A percentile compares a stretch with the other conserved stretches of the same genome.
These are phyloP conservation scores for Bettongia penicillata DNA, from an alignment of 2,113 vertebrate genomes.

Conservation along the genomic window DNA sequence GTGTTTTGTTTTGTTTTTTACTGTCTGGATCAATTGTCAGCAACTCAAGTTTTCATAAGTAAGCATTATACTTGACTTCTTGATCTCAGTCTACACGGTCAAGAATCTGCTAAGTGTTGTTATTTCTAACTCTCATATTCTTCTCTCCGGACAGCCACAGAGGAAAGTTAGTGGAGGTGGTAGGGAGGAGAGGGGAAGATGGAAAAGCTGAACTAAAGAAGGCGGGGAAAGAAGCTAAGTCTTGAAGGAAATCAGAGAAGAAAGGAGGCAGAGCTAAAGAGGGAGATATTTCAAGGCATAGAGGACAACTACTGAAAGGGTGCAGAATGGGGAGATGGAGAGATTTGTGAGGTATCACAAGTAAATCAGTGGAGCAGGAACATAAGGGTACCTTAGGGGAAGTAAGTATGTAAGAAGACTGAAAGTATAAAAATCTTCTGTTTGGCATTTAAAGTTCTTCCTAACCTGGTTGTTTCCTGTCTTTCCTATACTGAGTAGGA, in stretches of 20 bases:
- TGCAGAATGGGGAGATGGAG: neutral
- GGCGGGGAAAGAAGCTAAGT: neutral
- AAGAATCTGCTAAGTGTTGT: neutral
- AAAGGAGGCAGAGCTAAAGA: neutral
- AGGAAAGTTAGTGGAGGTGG: neutral
- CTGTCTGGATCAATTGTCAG: neutral
- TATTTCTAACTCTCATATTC: neutral
- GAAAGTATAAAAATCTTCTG: neutral
- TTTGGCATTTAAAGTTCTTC: too few relatives aligned
- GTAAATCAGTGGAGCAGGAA: neutral
- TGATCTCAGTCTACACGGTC: neutral
- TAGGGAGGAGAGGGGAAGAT: neutral
- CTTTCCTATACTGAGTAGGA: too few relatives aligned
- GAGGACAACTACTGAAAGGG: neutral
- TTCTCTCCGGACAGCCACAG: neutral
- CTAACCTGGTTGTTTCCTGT: too few relatives aligned
- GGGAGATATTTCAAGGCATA: neutral
- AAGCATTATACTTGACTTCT: neutral
- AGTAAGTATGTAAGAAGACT: neutral
- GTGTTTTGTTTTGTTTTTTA: neutral
- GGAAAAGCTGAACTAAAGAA: neutral
- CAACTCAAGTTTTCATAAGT: neutral
- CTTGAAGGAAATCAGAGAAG: neutral
- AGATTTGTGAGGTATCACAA: neutral
- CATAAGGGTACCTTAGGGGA: neutral